Evolutionary conservation across 2,888 invertebrate species (phyloP), one percentile per base, ranked within the genome.

Genomic region (Disparrhopalites patrizii): DNA sequence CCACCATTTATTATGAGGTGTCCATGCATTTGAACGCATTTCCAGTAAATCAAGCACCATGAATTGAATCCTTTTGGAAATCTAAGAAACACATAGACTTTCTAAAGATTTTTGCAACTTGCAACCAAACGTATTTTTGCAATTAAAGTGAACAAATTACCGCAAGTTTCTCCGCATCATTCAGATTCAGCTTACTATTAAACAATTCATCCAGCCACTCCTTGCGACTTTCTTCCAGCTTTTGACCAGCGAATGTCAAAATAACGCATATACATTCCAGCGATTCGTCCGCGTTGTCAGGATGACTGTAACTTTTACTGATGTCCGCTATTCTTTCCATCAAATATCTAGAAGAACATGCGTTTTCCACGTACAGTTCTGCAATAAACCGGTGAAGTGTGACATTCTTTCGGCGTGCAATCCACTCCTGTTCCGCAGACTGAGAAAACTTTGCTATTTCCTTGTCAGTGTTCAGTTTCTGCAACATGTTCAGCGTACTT

Each of bases 1-100:
- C 74, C 74, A 74, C 74, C 74, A 74, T 54, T 74, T 74, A 52
- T 72, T 73, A 63, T 74, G 74, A 25, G 74, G 73, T 31, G 65
- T 66, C 74, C 74, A 74, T 23, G 68, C 68, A 40, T 70, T 73
- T 7, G 70, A 43, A 38, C 70, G 58, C 72, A 74, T 72, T 66
- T 74, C 74, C 47, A 71, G 67, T 31, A 74, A 62, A 65, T 74
- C 74, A 61, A 74, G 62, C 33, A 73, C 52, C 74, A 74, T 74
- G 62, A 74, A 74, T 43, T 74, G 73, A 62, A 74, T 72, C 36
- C 74, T 40, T 56, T 72, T 73, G 0, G 74, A 74, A 30, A 73
- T 58, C 61, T 18, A 62, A 65, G 15, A 66, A 67, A 40, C 70
- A 69, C 25, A 52, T 43, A 10, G 20, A 43, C 5, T 43, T 15